phyloP scores from a whole-genome alignment of 2,797 vertebrate genomes.

The Chelidonichthys spinosus region DNA sequence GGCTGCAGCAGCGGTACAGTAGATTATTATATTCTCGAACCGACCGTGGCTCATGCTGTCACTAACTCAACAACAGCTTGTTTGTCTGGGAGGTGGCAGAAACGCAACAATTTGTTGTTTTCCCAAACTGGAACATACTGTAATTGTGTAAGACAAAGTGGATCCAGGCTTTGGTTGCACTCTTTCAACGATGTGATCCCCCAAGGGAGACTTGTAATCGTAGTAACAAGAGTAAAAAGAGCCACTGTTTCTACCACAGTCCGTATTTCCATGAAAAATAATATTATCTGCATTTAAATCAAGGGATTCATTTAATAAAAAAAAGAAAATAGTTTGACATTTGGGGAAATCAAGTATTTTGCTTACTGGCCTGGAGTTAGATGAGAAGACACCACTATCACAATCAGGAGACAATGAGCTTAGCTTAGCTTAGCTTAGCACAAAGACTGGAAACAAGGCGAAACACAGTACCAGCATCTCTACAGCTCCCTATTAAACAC shows the following conservation, averaged over 20 bases:
- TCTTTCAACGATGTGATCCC: not conserved
- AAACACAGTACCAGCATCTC: not conserved
- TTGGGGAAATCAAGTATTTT: not conserved
- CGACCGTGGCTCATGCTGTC: slow-evolving; percentile 48
- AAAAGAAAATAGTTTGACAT: not conserved
- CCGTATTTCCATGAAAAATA: slow-evolving; percentile 7
- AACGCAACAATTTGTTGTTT: slow-evolving; percentile 37
- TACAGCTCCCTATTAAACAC: not conserved
- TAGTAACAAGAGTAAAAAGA: too few species aligned
- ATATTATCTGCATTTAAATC: not conserved
- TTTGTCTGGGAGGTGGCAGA: slow-evolving; percentile 53
- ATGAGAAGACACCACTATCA: not conserved
- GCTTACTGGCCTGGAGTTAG: not conserved
- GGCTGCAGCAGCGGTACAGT: slow-evolving; percentile 66
- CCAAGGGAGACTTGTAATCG: not conserved
- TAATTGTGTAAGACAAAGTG: not conserved
- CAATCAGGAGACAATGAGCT: not conserved
- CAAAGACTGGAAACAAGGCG: not conserved
- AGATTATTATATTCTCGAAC: slow-evolving; percentile 53
- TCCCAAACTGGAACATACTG: not conserved
- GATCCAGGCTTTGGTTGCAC: not conserved
- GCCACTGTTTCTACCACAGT: slow-evolving; percentile 40
- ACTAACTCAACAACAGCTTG: slow-evolving; percentile 47
- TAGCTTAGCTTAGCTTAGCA: slow-evolving; percentile 9
- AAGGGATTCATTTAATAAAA: not conserved